These are phyloP conservation scores for Himalopsyche japonica DNA, from an alignment of 2,888 invertebrate species.

Conservation along the genomic window DNA sequence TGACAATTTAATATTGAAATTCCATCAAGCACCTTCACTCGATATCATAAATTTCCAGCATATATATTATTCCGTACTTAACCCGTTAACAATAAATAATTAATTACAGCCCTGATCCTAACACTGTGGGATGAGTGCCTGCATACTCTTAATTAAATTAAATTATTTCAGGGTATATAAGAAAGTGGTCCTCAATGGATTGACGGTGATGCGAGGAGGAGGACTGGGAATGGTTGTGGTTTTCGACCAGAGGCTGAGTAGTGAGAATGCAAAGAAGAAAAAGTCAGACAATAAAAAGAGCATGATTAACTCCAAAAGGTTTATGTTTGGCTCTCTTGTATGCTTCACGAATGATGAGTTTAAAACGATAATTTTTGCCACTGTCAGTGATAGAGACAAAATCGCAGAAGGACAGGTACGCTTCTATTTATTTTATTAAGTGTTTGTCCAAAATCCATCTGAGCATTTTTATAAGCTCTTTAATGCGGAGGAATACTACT, in stretches of 20 bases:
- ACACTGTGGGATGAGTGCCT: too few species aligned
- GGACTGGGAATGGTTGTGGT: constrained; percentile 53
- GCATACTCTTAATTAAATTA: too few species aligned
- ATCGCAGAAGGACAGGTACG: constrained; percentile 50
- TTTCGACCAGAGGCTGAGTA: constrained; percentile 43
- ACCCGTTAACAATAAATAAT: too few species aligned
- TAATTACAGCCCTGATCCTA: too few species aligned
- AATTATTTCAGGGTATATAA: background rate
- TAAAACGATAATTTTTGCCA: constrained; percentile 68
- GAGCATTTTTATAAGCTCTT: background rate
- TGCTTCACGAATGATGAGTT: constrained; percentile 74
- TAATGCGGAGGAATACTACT: background rate
- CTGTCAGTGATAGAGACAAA: constrained; percentile 63
- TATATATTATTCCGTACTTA: too few species aligned
- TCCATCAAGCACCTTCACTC: too few species aligned
- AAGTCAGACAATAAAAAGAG: background rate
- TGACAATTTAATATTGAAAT: too few species aligned
- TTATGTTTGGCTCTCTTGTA: constrained; percentile 73
- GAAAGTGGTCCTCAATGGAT: constrained; percentile 39
- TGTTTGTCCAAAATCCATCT: too few species aligned
- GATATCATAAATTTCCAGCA: too few species aligned
- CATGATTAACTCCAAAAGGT: constrained; percentile 52
- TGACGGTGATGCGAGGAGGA: constrained; percentile 46
- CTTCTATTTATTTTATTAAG: background rate
- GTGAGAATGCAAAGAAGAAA: background rate